Percentiles rank a stretch among this genome's conserved stretches.
Evolutionary conservation across 2,113 vertebrate species (phyloP).

Genomic region (Carassius auratus): DNA sequence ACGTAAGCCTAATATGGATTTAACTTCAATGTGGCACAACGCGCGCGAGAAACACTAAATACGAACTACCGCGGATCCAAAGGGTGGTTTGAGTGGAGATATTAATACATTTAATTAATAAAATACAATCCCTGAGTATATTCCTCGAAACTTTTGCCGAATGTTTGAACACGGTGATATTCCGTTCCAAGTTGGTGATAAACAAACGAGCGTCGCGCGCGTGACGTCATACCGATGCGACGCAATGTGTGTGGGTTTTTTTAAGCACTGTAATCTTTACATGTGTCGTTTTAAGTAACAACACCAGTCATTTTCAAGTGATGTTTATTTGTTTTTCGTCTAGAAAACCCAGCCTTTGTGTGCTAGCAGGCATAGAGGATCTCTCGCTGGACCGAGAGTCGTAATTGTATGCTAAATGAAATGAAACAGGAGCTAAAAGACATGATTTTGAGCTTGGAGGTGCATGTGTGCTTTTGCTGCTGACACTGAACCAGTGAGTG

Average conservation of each 20-base stretch:
- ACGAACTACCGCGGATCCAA: not conserved
- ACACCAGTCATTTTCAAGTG: not conserved
- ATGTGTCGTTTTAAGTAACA: not conserved
- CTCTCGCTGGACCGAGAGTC: not conserved
- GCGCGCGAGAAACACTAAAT: slow-evolving; percentile 3
- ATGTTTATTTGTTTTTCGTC: not conserved
- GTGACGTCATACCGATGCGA: not conserved
- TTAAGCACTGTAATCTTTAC: not conserved
- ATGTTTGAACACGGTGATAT: not conserved
- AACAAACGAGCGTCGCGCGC: slow-evolving; percentile 31
- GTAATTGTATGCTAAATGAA: not conserved
- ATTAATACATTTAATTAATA: not conserved
- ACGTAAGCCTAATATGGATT: not conserved
- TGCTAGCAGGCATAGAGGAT: not conserved
- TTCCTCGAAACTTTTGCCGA: slow-evolving; percentile 17
- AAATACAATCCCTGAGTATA: not conserved
- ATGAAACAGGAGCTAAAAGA: not conserved
- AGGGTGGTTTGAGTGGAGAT: not conserved
- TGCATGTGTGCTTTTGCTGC: not conserved
- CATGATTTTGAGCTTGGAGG: not conserved
- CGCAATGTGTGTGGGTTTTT: not conserved
- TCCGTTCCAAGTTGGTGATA: slow-evolving; percentile 24
- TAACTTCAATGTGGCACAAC: not conserved
- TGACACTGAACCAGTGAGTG: not conserved
- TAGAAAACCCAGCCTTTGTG: not conserved